Base-by-base conservation (phyloP, 2,113 vertebrate species). In the Corythornis cristatus region DNA sequence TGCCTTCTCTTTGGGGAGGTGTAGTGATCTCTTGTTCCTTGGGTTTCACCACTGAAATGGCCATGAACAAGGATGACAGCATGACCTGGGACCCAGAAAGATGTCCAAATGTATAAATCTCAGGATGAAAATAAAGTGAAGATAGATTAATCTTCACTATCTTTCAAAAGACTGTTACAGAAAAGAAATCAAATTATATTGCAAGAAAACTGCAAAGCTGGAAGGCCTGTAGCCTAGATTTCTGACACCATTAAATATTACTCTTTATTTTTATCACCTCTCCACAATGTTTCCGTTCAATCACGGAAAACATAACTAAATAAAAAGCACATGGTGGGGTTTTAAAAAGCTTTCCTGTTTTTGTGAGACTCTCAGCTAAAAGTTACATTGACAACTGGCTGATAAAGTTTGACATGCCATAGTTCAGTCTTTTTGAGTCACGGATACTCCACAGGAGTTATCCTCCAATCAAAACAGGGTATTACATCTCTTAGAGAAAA, bases 181-280 rank as follows among this genome's bases (percentile, higher is more conserved):
- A 40, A 77, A 91, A 66, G 15, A 91, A 48, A 93, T 77, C 29
- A 77, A 71, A 86, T 89, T 68, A 67, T 64, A 86, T 26, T 83
- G 33, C 43, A 86, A 74, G 81, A 42, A 81, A 42, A 33, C 20
- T 79, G 54, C 18, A 76, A 88, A 89, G 9, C 64, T 84, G 42
- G 42, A 85, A 88, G 71, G 25, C 50, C 67, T 89, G 42, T 76
- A 87, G 42, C 71, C 67, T 71, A 42, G 45, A 75, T 92, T 89
- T 61, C 68, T 86, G 60, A 81, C 42, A 65, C 48, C 43, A 42
- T 67, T 92, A 89, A 77, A 78, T 86, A 74, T 67, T 88, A 60
- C 9, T 6, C 79, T 64, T 8, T 60, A n/a, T 87, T 93, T 96
- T 88, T 95, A 77, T 93, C 91, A 86, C 60, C 26, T 85, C 81